These are phyloP conservation scores for Hyposoter dolosus DNA, from an alignment of 2,888 invertebrate genomes.

Conservation along the genomic window DNA sequence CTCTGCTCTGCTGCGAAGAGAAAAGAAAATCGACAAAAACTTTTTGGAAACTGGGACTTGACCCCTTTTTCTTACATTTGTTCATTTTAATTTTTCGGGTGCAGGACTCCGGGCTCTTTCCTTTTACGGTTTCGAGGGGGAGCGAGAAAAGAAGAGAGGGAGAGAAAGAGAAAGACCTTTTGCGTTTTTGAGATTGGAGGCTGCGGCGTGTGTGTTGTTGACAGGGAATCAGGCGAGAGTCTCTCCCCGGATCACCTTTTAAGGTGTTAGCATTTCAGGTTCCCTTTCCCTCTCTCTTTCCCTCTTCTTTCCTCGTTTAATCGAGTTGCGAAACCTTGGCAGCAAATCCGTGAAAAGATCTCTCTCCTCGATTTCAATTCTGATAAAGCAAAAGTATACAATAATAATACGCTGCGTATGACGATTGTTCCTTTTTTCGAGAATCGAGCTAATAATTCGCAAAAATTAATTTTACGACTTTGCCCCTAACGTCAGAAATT, in stretches of 20 bases:
- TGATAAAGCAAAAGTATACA: background rate
- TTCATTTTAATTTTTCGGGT: slow-evolving; percentile 12
- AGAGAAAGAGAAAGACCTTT: slow-evolving; percentile 27
- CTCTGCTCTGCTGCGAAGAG: background rate
- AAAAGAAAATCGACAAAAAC: background rate
- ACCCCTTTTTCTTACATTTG: background rate
- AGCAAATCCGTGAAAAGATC: slow-evolving; percentile 3
- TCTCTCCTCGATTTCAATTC: background rate
- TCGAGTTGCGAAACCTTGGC: slow-evolving; percentile 40
- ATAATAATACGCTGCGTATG: background rate
- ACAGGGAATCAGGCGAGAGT: slow-evolving; percentile 24
- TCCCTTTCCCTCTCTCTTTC: slow-evolving; percentile 21
- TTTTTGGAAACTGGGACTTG: slow-evolving; percentile 1
- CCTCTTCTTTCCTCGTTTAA: slow-evolving; percentile 33
- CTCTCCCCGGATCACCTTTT: slow-evolving; percentile 62
- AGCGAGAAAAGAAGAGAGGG: background rate
- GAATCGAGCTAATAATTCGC: background rate
- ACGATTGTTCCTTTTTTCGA: background rate
- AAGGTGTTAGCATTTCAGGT: slow-evolving; percentile 62
- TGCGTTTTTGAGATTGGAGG: slow-evolving; percentile 54
- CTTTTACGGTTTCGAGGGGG: slow-evolving; percentile 58
- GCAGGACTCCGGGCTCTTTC: slow-evolving; percentile 13
- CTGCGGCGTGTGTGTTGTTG: slow-evolving; percentile 10
- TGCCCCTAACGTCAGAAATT: too few species aligned
- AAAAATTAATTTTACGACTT: background rate